Evolutionary conservation across 2,888 invertebrate species (phyloP), one percentile per base, ranked within the genome.

Genomic region (Drosophila longiperda): DNA sequence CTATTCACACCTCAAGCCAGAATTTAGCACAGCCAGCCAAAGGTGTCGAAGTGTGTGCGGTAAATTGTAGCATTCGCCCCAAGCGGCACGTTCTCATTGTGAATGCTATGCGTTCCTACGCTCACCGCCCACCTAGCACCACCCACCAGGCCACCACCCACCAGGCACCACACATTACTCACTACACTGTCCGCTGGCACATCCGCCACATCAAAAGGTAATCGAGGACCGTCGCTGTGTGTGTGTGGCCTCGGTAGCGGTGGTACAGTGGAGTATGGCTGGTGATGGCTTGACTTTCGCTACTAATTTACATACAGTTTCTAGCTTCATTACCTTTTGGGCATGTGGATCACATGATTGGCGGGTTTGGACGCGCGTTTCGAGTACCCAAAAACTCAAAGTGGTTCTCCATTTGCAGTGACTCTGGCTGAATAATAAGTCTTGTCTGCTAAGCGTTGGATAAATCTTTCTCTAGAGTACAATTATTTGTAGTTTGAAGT

Each of bases 1-100:
- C 90, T 90, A 90, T 90, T 86, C 90, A 86, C 85, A 90, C 84
- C 87, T 86, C 84, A 72, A 78, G 84, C 74, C 60, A 63, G 66
- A 29, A 45, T 45, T 23, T 23, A 2, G 20, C 54, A 40, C 52
- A 36, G 11, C 26, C 34, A 17, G 3, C 48, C 65, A 55, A 52
- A 84, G 90, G 84, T 88, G 84, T 72, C 65, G 75, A 78, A 71
- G 68, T 78, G 73, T 78, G 73, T 86, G 90, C 71, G 90, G 86
- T 83, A 76, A 86, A 67, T 73, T 76, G 81, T 70, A 86, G 61
- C 83, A 80, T 78, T 90, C 69, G 81, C 73, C 70, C 70, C 52
- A 78, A 89, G 75, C 59, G 75, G 83, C 84, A 90, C 84, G 90
- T 84, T 90, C 80, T 59, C 72, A 53, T 48, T 52, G 53, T 64